These are phyloP conservation scores for Pantala flavescens DNA, from an alignment of 1,140 invertebrate species.

Conservation along the genomic window DNA sequence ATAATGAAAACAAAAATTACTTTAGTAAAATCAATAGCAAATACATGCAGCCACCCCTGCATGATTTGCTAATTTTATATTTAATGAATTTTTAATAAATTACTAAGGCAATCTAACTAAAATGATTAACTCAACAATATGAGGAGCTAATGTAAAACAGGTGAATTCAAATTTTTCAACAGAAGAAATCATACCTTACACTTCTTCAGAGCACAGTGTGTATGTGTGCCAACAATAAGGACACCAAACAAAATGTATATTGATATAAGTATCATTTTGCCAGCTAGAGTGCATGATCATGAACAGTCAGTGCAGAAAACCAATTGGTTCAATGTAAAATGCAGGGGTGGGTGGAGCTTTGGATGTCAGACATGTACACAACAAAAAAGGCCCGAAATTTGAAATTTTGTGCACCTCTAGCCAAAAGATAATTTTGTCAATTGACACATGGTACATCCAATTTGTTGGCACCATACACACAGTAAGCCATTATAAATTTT, in stretches of 20 bases:
- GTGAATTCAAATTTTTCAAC: too few relatives aligned
- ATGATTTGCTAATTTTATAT: too few relatives aligned
- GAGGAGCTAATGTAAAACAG: too few relatives aligned
- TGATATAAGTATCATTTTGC: not conserved
- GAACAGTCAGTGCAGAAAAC: constrained; percentile 1
- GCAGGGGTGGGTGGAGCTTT: constrained; percentile 5
- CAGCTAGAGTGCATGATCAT: constrained; percentile 8
- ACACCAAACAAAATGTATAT: not conserved
- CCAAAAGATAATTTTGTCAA: constrained; percentile 1
- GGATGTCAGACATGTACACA: not conserved
- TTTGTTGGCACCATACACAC: not conserved
- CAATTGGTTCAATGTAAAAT: not conserved
- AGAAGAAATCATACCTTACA: too few relatives aligned
- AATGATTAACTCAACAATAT: too few relatives aligned
- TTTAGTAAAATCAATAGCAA: too few relatives aligned
- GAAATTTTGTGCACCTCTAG: constrained; percentile 4
- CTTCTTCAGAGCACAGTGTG: not conserved
- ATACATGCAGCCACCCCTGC: too few relatives aligned
- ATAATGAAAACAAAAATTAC: too few relatives aligned
- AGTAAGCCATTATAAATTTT: not conserved
- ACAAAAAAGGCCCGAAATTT: constrained; percentile 3
- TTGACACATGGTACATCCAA: constrained; percentile 5
- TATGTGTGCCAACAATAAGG: not conserved
- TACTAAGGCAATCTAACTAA: too few relatives aligned
- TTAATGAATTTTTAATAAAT: too few relatives aligned